phyloP scores from a whole-genome alignment of 2,113 vertebrate genomes.

The Fregata magnificens region DNA sequence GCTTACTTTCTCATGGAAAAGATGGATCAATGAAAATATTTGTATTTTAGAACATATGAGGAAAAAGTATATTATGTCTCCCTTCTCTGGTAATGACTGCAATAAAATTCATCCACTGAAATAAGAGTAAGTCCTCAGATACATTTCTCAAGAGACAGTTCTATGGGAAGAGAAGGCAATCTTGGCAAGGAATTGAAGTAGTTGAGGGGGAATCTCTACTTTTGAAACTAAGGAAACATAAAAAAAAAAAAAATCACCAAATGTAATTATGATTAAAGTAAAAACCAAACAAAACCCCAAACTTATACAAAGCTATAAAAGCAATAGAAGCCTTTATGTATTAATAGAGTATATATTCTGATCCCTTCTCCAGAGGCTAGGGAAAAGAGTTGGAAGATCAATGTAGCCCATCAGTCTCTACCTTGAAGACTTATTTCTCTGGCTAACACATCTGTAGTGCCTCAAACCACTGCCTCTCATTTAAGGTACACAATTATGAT shows the following conservation, averaged over 20 bases:
- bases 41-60: background rate
- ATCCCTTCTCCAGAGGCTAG: background rate
- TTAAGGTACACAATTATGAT: background rate
- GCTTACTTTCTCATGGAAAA: background rate
- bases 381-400: background rate
- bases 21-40: background rate
- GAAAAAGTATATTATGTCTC: background rate
- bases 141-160: background rate
- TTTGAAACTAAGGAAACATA: background rate
- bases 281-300: background rate
- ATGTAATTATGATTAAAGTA: background rate
- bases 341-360: background rate
- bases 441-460: background rate
- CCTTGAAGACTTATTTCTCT: background rate
- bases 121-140: background rate
- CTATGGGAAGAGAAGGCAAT: background rate
- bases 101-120: background rate
- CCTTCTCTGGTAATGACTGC: background rate
- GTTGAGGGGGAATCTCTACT: background rate
- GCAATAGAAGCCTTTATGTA: background rate
- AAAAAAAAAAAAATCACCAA: background rate
- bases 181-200: background rate
- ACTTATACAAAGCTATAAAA: background rate
- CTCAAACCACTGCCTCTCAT: background rate
- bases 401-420: background rate